Evolutionary conservation across 2,888 invertebrate genomes (phyloP).

Genomic region (Xestia xanthographa): DNA sequence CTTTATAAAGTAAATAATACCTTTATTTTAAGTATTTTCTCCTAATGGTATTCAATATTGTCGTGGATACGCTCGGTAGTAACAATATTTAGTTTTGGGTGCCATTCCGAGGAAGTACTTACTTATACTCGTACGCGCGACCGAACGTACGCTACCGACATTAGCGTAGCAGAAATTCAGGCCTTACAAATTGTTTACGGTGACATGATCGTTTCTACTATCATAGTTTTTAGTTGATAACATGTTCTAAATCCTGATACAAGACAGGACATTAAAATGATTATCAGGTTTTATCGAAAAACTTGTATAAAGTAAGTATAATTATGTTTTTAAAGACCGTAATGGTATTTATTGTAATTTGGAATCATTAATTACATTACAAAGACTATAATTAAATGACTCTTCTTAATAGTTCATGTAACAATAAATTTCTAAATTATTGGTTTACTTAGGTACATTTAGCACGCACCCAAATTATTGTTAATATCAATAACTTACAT

Average conservation of each 20-base stretch:
- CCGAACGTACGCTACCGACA: too few species aligned
- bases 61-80: background rate
- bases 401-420: slow-evolving; percentile 4
- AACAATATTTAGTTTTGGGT: background rate
- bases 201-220: background rate
- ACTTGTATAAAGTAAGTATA: slow-evolving; percentile 1
- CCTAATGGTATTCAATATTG: slow-evolving; percentile 1
- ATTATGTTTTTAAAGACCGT: background rate
- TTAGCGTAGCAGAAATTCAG: too few species aligned
- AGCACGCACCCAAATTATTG: slow-evolving; percentile 52
- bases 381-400: slow-evolving; percentile 1
- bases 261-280: background rate
- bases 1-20: background rate
- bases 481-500: slow-evolving; percentile 5
- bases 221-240: background rate
- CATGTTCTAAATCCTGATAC: background rate
- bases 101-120: background rate
- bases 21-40: background rate
- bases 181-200: background rate
- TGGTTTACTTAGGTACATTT: slow-evolving; percentile 59
- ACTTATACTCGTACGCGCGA: too few species aligned
- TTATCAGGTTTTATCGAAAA: background rate
- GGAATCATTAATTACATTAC: background rate
- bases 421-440: slow-evolving; percentile 27
- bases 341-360: slow-evolving; percentile 4